Conservation (phyloP, 2,113 vertebrate species). For the Sakesphorus luctuosus region DNA sequence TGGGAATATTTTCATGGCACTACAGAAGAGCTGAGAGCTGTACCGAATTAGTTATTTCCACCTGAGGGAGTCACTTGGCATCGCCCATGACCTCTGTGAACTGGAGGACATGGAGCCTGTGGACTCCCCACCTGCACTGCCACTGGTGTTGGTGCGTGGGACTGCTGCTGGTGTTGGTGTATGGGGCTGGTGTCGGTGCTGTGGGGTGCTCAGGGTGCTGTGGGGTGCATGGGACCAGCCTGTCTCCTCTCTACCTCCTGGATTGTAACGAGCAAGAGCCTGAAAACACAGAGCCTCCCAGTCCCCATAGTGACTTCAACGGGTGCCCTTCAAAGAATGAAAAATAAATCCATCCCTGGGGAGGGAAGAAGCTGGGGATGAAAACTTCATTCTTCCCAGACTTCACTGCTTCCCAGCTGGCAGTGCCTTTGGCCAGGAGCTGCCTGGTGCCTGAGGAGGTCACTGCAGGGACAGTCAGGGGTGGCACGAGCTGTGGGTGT, state of each 20-base stretch:
- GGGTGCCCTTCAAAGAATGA: background rate
- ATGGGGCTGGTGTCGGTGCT: background rate
- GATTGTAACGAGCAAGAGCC: accelerated
- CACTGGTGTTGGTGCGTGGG: accelerated
- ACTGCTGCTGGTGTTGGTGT: background rate
- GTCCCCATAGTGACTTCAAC: background rate
- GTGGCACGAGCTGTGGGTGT: accelerated
- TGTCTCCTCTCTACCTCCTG: accelerated
- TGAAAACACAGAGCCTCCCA: background rate
- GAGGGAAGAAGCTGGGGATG: background rate
- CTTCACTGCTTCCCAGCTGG: background rate
- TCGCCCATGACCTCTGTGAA: accelerated
- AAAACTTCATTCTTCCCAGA: background rate
- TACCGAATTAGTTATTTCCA: background rate
- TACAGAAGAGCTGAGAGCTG: background rate
- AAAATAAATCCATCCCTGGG: accelerated
- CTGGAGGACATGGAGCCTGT: accelerated
- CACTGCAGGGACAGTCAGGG: background rate
- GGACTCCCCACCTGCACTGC: background rate
- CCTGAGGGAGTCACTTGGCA: accelerated
- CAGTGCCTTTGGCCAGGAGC: background rate
- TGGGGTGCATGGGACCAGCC: background rate
- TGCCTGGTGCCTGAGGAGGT: background rate
- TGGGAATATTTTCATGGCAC: accelerated
- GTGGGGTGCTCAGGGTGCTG: background rate